Conservation (phyloP, 35 echinoderm and acorn worm genomes). For the Nesometra sesokonis region DNA sequence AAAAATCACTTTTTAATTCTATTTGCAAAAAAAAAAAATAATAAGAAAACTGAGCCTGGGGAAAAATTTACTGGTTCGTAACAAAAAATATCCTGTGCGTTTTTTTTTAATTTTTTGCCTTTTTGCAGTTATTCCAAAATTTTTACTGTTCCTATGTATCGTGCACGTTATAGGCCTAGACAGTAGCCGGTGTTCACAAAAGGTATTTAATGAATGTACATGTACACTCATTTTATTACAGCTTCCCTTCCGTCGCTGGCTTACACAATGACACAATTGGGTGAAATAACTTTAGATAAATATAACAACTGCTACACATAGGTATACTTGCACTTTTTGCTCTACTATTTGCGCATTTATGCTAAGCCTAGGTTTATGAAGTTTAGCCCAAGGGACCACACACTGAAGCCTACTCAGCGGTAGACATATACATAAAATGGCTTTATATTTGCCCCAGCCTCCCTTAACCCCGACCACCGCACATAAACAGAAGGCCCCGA, state of each 20-base stretch:
- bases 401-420: neutral
- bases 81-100: no score
- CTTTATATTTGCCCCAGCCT: neutral
- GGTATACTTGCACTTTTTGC: neutral
- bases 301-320: neutral
- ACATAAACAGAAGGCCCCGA: neutral
- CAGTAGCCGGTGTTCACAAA: no score
- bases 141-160: no score
- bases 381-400: neutral
- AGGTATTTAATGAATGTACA: no score
- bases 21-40: no score
- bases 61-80: no score
- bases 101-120: no score
- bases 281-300: neutral
- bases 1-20: no score
- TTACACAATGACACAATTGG: neutral
- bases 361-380: neutral
- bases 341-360: neutral
- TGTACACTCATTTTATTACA: no score
- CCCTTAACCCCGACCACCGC: neutral
- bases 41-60: no score
- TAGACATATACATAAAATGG: neutral
- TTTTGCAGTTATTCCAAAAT: no score
- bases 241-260: neutral
- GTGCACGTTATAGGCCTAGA: no score